Percentiles rank a stretch among this genome's conserved stretches.
These are phyloP conservation scores for Carduelis carduelis DNA, from an alignment of 2,797 vertebrate genomes.

Conservation along the genomic window DNA sequence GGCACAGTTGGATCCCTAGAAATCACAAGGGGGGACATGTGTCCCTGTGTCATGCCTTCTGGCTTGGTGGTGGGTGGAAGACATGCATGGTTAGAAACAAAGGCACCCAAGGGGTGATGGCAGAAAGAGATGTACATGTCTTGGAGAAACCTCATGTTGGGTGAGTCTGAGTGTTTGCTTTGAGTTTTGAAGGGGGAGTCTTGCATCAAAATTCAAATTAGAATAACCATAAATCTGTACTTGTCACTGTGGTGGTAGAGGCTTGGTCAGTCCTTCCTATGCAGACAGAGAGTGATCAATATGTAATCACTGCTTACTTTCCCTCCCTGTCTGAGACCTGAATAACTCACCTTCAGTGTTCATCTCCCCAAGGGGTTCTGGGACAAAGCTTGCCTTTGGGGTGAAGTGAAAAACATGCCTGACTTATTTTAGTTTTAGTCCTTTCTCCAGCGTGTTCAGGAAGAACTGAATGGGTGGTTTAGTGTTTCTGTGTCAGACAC, in stretches of 20 bases:
- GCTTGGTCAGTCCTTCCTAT: background rate
- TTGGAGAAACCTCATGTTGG: background rate
- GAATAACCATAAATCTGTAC: background rate
- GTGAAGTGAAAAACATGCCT: background rate
- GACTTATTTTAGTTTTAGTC: background rate
- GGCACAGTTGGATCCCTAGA: background rate
- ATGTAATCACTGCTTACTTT: background rate
- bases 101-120: background rate
- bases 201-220: background rate
- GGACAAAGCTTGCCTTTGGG: background rate
- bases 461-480: background rate
- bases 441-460: background rate
- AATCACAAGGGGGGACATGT: background rate
- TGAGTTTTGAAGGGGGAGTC: background rate
- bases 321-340: background rate
- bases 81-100: background rate
- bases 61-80: background rate
- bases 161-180: background rate
- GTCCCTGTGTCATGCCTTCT: background rate
- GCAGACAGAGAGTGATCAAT: background rate
- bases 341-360: background rate
- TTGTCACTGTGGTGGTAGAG: background rate
- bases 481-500: background rate
- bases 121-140: background rate
- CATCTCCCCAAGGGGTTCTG: background rate